phyloP scores from a whole-genome alignment of 1,140 invertebrate genomes.

The Micrasema longulum region DNA sequence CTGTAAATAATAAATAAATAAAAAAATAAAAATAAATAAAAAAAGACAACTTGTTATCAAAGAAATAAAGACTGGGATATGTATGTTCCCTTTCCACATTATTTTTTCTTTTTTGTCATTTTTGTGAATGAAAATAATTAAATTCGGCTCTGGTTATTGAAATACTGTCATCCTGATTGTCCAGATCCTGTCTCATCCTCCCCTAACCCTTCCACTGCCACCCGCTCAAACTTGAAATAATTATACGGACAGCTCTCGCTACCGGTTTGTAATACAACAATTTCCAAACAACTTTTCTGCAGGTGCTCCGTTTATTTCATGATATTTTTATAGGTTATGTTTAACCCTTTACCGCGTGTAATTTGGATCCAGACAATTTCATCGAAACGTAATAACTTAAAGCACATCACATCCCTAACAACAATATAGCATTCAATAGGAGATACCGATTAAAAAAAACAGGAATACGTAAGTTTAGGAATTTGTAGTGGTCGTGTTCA shows the following conservation, averaged over 20 bases:
- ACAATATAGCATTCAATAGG: neutral
- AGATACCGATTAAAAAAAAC: neutral
- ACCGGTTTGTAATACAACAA: conserved; percentile 1
- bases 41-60: too few relatives aligned
- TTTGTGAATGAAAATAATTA: too few relatives aligned
- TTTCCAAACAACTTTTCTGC: neutral
- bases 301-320: neutral
- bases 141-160: too few relatives aligned
- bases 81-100: too few relatives aligned
- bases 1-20: too few relatives aligned
- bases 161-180: conserved; percentile 31
- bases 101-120: too few relatives aligned
- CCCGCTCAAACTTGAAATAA: conserved; percentile 40
- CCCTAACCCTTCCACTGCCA: neutral
- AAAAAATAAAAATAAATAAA: too few relatives aligned
- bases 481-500: too few relatives aligned
- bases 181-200: conserved; percentile 32
- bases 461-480: too few relatives aligned
- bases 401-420: neutral
- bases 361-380: neutral
- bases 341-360: neutral
- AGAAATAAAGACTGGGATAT: too few relatives aligned
- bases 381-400: neutral
- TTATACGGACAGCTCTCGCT: conserved; percentile 7
- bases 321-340: neutral